These are phyloP conservation scores for Nilaparvata lugens DNA, from an alignment of 1,140 invertebrate species.

Conservation along the genomic window DNA sequence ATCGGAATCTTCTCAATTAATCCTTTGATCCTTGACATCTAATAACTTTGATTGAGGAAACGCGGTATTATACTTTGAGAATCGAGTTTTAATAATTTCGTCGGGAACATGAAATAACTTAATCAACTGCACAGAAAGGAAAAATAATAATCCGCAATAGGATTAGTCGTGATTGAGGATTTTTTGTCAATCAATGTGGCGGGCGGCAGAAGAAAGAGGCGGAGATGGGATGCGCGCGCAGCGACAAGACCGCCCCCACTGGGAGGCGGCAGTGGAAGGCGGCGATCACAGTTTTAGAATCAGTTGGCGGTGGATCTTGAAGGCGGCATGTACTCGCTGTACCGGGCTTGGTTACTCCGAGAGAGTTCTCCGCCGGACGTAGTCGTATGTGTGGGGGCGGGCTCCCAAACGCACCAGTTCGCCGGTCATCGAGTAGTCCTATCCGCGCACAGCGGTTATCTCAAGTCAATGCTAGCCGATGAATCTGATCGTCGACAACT, in stretches of 20 bases:
- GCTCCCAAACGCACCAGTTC: constrained; percentile 41
- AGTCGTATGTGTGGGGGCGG: constrained; percentile 46
- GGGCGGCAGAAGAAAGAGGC: not conserved
- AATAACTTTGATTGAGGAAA: no score
- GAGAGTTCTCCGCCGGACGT: constrained; percentile 43
- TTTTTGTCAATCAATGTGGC: no score
- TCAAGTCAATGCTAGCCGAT: constrained; percentile 43
- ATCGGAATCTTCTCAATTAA: no score
- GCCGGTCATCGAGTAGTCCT: constrained; percentile 55
- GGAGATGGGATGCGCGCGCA: not conserved
- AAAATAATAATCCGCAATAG: no score
- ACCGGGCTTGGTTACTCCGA: constrained; percentile 51
- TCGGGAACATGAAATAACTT: no score
- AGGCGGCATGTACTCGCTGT: constrained; percentile 47
- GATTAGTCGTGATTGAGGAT: no score
- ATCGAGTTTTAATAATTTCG: no score
- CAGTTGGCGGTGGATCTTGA: not conserved
- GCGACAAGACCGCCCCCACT: not conserved
- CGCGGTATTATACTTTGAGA: no score
- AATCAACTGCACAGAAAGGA: no score
- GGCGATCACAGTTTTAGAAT: not conserved
- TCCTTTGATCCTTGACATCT: no score
- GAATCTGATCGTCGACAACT: constrained; percentile 28
- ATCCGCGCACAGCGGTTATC: constrained; percentile 61
- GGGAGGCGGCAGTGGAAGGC: not conserved